Base-by-base conservation (phyloP, 2,797 vertebrate genomes). In the Melanotaenia trifasciata region DNA sequence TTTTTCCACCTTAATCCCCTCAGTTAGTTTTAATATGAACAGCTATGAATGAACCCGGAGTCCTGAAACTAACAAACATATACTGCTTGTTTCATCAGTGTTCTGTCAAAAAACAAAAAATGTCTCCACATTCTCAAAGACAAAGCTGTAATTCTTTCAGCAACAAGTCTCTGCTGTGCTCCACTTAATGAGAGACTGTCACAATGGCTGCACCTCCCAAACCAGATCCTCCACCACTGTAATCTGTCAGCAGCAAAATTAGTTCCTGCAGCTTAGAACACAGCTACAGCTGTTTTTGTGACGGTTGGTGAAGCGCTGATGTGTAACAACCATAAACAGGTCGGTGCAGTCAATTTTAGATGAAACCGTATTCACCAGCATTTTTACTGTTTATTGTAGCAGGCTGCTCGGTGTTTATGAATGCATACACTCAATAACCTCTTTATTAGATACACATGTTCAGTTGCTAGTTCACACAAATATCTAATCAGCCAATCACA, bases 121-220 rank as follows among this genome's bases (percentile, higher is more conserved):
- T 33, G 61, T 64, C 30, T 79, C 80, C 63, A 70, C 56, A 54
- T 61, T 81, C 59, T 76, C 68, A 53, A 72, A 79, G 63, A 68
- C 66, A 70, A 71, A 61, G 57, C 74, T 91, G 81, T 85, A 86
- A 90, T 91, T 88, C 80, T 87, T 72, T 77, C 72, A 11, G 54
- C 70, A 3, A 67, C 73, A 81, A 87, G 78, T 80, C 64, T 76
- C 77, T 12, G 7, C 74, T 73, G 73, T 74, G 72, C 75, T 77
- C 71, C 45, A 70, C 45, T 74, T 93, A 91, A 93, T 90, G 81
- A 91, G 67, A 89, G 80, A 81, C 86, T 83, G 85, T 81, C 80
- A 85, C 82, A 71, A 70, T 58, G 73, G 79, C 51, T 76, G 74
- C 76, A 64, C 84, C 71, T 72, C 74, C 74, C 50, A 70, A 83